Evolutionary conservation across 1,140 invertebrate genomes (phyloP), one percentile per base, ranked within the genome.

Genomic region (Carcinoscorpius rotundicauda): DNA sequence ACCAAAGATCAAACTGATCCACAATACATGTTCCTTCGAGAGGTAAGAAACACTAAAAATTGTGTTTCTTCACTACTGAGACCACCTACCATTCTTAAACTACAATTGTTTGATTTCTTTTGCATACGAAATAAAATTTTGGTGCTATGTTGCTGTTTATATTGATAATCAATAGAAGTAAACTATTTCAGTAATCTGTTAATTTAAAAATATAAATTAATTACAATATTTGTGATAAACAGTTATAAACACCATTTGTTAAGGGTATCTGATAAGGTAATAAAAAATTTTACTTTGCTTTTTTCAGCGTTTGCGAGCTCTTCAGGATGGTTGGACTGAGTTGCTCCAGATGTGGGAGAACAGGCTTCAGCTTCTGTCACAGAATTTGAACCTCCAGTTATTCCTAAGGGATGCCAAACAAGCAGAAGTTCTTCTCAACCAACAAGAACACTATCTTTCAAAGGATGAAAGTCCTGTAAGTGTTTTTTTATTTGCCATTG

Each of bases 311-410:
- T 80, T 99, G 66, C 97, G 97, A 81, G 97, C 96, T 2, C 78
- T 99, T 55, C 91, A 97, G 77, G 94, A 98, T 81, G 97, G 95
- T 63, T 99, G 97, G 97, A 91, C 94, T 68, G 97, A 99, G 75
- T 79, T 99, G 60, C 89, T 97, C 72, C 92, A 98, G 79, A 99
- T 99, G 97, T 99, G 96, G 96, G 95, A 97, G 74, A 98, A 98
- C 79, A 79, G 96, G 59, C 94, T 98, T 77, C 87, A 95, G 66
- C 77, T 98, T 55, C 79, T 99, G 3, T 92, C 93, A 0, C 93
- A 98, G 79, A 94, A 89, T 71, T 83, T 98, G 67, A 92, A 93
- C 76, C 81, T 93, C 70, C 92, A 99, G 80, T 87, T 98, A 76
- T 91, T 98, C 81, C 86, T 98, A 77, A 83, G 95, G 49, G 96